These are phyloP conservation scores for Caenorhabditis latens DNA, from an alignment of 1,140 invertebrate genomes.

Conservation along the genomic window DNA sequence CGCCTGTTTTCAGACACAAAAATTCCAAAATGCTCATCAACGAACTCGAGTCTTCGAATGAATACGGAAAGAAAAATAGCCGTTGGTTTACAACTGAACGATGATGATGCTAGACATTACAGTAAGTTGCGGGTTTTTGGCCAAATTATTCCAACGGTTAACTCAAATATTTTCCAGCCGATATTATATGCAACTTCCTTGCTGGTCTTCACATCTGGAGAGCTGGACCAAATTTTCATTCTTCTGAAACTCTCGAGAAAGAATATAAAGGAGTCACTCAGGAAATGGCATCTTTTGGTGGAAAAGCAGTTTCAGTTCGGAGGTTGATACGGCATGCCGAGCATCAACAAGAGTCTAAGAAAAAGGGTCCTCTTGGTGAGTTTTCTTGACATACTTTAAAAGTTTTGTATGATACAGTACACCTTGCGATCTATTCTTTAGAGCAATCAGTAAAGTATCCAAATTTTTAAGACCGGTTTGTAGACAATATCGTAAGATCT, in stretches of 20 bases:
- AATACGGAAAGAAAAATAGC: slow-evolving; percentile 50
- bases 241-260: slow-evolving; percentile 45
- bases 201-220: slow-evolving; percentile 57
- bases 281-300: slow-evolving; percentile 19
- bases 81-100: slow-evolving; percentile 39
- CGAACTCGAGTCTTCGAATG: slow-evolving; percentile 24
- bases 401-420: too few species aligned
- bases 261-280: slow-evolving; percentile 51
- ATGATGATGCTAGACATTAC: slow-evolving; percentile 51
- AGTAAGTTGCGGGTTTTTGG: background rate
- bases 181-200: slow-evolving; percentile 62
- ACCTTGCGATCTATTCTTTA: too few species aligned
- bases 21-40: slow-evolving; percentile 58
- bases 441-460: too few species aligned
- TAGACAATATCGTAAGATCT: background rate
- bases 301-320: background rate
- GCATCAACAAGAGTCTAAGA: background rate
- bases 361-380: slow-evolving; percentile 32
- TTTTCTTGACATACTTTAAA: background rate
- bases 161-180: slow-evolving; percentile 29
- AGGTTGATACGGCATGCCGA: slow-evolving; percentile 29
- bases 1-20: slow-evolving; percentile 13
- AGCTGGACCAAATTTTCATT: background rate
- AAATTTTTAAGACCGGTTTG: background rate
- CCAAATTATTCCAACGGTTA: background rate